These are phyloP conservation scores for Pteronura brasiliensis DNA, from an alignment of 2,113 vertebrate genomes.

Conservation along the genomic window DNA sequence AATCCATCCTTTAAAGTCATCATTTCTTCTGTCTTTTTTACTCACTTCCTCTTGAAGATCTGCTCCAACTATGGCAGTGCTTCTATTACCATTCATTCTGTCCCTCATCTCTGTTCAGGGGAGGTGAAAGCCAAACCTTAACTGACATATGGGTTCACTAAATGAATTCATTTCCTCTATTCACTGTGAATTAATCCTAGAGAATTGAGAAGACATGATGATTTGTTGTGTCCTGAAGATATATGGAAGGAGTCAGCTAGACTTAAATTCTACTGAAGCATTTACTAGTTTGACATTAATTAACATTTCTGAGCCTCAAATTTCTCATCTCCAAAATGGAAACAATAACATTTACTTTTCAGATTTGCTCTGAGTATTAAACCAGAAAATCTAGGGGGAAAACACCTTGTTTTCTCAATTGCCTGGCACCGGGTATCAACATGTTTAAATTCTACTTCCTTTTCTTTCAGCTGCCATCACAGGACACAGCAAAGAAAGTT, in stretches of 20 bases:
- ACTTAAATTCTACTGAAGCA: not conserved
- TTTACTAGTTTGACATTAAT: slow-evolving; percentile 2
- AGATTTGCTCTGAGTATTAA: slow-evolving; percentile 25
- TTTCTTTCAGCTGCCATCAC: not conserved
- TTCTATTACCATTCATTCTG: not conserved
- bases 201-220: not conserved
- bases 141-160: not conserved
- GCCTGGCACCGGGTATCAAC: not conserved
- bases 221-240: not conserved
- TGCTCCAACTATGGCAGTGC: not conserved
- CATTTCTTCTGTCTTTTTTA: not conserved
- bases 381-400: not conserved
- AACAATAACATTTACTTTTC: slow-evolving; percentile 4
- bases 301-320: not conserved
- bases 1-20: not conserved
- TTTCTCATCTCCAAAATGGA: not conserved
- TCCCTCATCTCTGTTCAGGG: not conserved
- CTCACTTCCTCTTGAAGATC: not conserved
- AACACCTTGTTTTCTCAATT: not conserved
- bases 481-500: not conserved
- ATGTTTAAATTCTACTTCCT: not conserved
- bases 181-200: not conserved
- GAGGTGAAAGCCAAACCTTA: not conserved
- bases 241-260: not conserved
- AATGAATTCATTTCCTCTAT: not conserved